These are phyloP conservation scores for Chrysolina oricalcia DNA, from an alignment of 2,888 invertebrate species.

Conservation along the genomic window DNA sequence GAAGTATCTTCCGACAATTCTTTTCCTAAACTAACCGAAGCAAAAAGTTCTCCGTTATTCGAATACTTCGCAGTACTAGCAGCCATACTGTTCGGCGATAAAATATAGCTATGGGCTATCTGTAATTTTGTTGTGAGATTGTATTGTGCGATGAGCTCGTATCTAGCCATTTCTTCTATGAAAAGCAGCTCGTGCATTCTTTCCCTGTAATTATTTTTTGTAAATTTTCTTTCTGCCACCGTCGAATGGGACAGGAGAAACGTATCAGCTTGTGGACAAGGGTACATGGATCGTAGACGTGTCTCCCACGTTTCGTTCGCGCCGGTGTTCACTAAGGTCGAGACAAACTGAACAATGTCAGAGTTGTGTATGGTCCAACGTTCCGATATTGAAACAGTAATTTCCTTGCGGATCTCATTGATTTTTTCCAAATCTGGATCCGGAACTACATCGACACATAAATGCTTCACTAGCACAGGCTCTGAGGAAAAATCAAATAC, in stretches of 20 bases:
- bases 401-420: slow-evolving; percentile 76
- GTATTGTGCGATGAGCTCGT: slow-evolving; percentile 79
- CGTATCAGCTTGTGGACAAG: slow-evolving; percentile 79
- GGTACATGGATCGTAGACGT: slow-evolving; percentile 77
- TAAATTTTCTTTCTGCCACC: slow-evolving; percentile 77
- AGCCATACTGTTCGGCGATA: slow-evolving; percentile 80
- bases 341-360: slow-evolving; percentile 68
- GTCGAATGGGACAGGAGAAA: slow-evolving; percentile 81
- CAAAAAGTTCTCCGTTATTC: slow-evolving; percentile 84
- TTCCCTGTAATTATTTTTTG: slow-evolving; percentile 81
- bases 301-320: slow-evolving; percentile 73
- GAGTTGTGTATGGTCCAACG: slow-evolving; percentile 74
- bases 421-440: slow-evolving; percentile 79
- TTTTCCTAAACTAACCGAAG: slow-evolving; percentile 80
- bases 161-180: slow-evolving; percentile 83
- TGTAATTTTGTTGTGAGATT: slow-evolving; percentile 80
- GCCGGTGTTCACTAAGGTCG: slow-evolving; percentile 58
- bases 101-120: slow-evolving; percentile 79
- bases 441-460: slow-evolving; percentile 86
- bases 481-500: slow-evolving; percentile 83
- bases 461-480: slow-evolving; percentile 78
- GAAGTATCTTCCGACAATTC: slow-evolving; percentile 88
- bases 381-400: slow-evolving; percentile 77
- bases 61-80: slow-evolving; percentile 85
- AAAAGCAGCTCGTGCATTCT: slow-evolving; percentile 84